A percentile compares a stretch with the other conserved stretches of the same genome.
Evolutionary conservation across 2,113 vertebrate genomes (phyloP).

Genomic region (Perca flavescens): DNA sequence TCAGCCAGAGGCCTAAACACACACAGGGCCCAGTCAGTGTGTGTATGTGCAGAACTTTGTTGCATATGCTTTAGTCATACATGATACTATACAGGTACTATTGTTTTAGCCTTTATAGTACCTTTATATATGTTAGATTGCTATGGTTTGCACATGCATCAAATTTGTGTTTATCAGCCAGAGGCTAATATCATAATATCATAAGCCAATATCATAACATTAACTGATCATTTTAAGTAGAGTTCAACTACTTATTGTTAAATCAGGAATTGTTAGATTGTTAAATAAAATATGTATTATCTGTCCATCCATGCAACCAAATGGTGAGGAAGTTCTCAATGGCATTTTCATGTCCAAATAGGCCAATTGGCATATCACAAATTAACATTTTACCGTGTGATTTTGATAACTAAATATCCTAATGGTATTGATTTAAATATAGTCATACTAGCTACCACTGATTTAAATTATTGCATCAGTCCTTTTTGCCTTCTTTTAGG

Average conservation of each 20-base stretch:
- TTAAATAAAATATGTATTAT: conserved; percentile 21
- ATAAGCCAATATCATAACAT: conserved; percentile 9
- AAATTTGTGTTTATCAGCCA: too few species aligned
- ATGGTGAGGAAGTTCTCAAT: neutral
- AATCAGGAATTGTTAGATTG: conserved; percentile 2
- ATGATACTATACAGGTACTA: neutral
- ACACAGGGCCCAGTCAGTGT: neutral
- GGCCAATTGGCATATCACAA: neutral
- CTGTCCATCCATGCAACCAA: neutral
- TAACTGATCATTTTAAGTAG: neutral
- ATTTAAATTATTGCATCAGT: neutral
- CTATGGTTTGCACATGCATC: too few species aligned
- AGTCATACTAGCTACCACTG: too few species aligned
- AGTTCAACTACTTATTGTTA: neutral
- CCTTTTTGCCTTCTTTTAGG: neutral
- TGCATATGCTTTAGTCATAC: neutral
- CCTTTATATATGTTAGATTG: neutral
- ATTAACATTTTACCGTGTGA: neutral
- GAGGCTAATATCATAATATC: too few species aligned
- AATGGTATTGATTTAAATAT: neutral
- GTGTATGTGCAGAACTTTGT: conserved; percentile 18
- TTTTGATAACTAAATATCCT: neutral
- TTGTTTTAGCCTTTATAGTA: neutral
- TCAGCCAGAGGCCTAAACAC: conserved; percentile 22
- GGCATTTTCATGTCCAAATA: neutral